phyloP scores from a whole-genome alignment of 92 coral and sea anemone genomes.

The Parazoanthus atlanticus region DNA sequence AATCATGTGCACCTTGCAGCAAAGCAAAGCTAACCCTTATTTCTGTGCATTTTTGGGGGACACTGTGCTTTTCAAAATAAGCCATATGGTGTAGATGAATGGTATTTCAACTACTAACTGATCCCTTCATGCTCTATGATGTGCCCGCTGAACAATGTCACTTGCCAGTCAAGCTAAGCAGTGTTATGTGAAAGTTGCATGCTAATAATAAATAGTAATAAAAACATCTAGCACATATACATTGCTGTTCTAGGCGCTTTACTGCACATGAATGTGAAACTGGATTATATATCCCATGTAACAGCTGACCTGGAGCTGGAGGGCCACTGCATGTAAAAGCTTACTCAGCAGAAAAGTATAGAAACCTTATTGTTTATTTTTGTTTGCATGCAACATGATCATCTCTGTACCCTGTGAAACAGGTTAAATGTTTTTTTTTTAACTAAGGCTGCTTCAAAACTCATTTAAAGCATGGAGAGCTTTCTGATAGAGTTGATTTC shows the following conservation, averaged over 20 bases:
- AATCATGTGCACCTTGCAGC: constrained; percentile 27
- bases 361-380: background rate
- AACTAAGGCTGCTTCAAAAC: constrained; percentile 9
- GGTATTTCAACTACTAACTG: constrained; percentile 16
- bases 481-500: constrained; percentile 13
- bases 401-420: no score
- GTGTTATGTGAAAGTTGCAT: constrained; percentile 5
- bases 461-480: constrained; percentile 6
- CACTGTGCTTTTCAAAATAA: constrained; percentile 20
- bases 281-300: constrained; percentile 6
- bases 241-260: constrained; percentile 1
- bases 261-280: background rate
- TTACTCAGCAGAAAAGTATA: background rate
- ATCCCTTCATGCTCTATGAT: constrained; percentile 11
- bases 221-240: constrained; percentile 10
- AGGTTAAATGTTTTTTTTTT: background rate
- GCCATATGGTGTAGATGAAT: constrained; percentile 15
- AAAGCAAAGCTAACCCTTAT: constrained; percentile 20
- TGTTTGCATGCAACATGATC: no score
- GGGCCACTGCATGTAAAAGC: background rate
- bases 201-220: constrained; percentile 10
- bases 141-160: constrained; percentile 13
- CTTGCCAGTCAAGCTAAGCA: constrained; percentile 1
- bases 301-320: constrained; percentile 2
- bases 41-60: constrained; percentile 12